phyloP scores from a whole-genome alignment of 2,797 vertebrate genomes.

The Acipenser oxyrinchus region DNA sequence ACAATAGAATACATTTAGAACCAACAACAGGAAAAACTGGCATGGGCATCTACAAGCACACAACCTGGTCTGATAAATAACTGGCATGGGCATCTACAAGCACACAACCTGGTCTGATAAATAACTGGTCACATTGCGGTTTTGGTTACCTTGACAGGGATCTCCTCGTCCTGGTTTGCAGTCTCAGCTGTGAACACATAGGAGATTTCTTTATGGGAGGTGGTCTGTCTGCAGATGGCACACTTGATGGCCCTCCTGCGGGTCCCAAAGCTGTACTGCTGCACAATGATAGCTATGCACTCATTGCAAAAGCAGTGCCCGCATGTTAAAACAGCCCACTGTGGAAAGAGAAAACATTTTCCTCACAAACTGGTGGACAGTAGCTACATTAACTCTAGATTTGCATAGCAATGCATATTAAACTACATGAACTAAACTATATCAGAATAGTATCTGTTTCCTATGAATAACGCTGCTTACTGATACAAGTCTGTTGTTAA shows the following conservation, averaged over 20 bases:
- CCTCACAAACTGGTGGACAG: neutral
- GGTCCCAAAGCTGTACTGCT: slow-evolving; percentile 90
- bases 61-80: too few species aligned
- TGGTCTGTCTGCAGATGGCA: slow-evolving; percentile 93
- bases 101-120: too few species aligned
- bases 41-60: too few species aligned
- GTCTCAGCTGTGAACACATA: slow-evolving; percentile 90
- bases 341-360: slow-evolving; percentile 14
- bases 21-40: too few species aligned
- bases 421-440: too few species aligned
- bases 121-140: too few species aligned
- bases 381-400: neutral
- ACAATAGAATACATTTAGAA: too few species aligned
- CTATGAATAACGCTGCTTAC: too few species aligned
- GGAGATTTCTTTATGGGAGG: slow-evolving; percentile 88
- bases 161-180: slow-evolving; percentile 77
- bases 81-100: too few species aligned
- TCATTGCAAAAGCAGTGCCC: slow-evolving; percentile 98
- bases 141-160: slow-evolving; percentile 79
- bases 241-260: slow-evolving; percentile 86
- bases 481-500: too few species aligned
- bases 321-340: slow-evolving; percentile 96
- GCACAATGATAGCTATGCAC: slow-evolving; percentile 89
- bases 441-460: too few species aligned
- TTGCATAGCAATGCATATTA: too few species aligned